Percentiles rank a stretch among this genome's conserved stretches.
Conservation (phyloP, 1,140 invertebrate species). For the Drosophila dunni region DNA sequence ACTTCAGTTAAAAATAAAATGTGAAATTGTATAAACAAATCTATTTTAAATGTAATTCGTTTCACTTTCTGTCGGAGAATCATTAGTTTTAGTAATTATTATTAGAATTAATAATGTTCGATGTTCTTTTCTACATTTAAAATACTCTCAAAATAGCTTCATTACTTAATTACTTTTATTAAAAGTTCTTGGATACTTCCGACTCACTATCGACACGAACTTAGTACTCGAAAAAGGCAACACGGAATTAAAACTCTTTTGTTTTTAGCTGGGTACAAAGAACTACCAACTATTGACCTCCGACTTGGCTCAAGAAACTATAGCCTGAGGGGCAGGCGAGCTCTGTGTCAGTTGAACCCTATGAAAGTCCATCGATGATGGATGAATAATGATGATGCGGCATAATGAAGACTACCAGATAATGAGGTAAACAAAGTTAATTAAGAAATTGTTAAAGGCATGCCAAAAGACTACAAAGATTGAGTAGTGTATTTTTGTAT, state of each 20-base stretch:
- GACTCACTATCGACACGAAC: too few species aligned
- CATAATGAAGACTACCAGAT: slow-evolving; percentile 40
- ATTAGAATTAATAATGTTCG: too few species aligned
- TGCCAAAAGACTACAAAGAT: slow-evolving; percentile 42
- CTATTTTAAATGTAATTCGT: slow-evolving; percentile 8
- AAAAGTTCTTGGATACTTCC: too few species aligned
- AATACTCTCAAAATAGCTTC: too few species aligned
- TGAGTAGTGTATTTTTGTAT: not conserved
- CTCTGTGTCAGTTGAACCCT: not conserved
- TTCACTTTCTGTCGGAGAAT: slow-evolving; percentile 2
- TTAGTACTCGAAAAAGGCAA: not conserved
- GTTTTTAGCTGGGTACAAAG: not conserved
- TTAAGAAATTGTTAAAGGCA: slow-evolving; percentile 66
- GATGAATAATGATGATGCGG: slow-evolving; percentile 40
- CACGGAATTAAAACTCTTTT: slow-evolving; percentile 4
- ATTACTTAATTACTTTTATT: too few species aligned
- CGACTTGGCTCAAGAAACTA: slow-evolving; percentile 13
- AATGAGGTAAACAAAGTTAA: slow-evolving; percentile 52
- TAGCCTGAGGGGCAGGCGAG: not conserved
- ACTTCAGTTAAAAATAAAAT: slow-evolving; percentile 5
- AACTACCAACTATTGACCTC: slow-evolving; percentile 15
- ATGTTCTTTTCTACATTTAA: too few species aligned
- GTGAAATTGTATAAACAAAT: not conserved
- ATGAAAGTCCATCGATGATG: slow-evolving; percentile 16
- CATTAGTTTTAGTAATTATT: not conserved